Base-by-base conservation (phyloP, 2,797 vertebrate genomes). In the Hypotaenidia philippensis region DNA sequence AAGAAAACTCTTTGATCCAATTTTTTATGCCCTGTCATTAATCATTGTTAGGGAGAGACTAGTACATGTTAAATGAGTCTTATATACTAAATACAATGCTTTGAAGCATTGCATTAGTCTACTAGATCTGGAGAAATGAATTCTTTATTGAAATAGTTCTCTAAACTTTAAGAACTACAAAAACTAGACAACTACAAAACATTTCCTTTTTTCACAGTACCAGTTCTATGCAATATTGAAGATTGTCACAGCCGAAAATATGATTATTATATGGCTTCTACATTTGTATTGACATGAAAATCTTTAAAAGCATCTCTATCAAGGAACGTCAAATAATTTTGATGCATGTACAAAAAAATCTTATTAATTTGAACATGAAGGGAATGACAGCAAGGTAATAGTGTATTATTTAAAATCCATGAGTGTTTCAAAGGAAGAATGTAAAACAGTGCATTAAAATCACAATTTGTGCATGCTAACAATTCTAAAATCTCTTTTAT, bases 31-130 rank as follows among this genome's bases (percentile, higher is more conserved):
- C 25, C 32, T 82, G 65, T 83, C 55, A 83, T 95, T 95, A 95
- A 83, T 92, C 81, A 92, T 89, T 87, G 18, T 93, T 93, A 92
- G 12, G 21, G 63, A 80, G n/a, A 93, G 31, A 66, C 60, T 83
- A 77, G 40, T 53, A 13, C 1, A 0, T 72, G 38, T 74, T 92
- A 90, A 95, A 93, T 68, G 61, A 84, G 49, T 66, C 56, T 93
- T 91, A 85, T 40, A 85, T 64, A 85, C 26, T 79, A 88, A 91
- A 85, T 34, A 66, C 19, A 89, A 70, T 60, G 44, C 63, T 96
- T 93, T 95, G 81, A 93, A 96, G 32, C 80, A 83, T 25, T 82
- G 45, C 82, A 90, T 92, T 89, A 66, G 29, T 64, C 40, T 87
- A 27, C 89, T 89, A 90, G 52, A 70, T 70, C 44, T 77, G 20